Evolutionary conservation across 2,113 vertebrate species (phyloP), one percentile per base, ranked within the genome.

Genomic region (Callipepla californica): DNA sequence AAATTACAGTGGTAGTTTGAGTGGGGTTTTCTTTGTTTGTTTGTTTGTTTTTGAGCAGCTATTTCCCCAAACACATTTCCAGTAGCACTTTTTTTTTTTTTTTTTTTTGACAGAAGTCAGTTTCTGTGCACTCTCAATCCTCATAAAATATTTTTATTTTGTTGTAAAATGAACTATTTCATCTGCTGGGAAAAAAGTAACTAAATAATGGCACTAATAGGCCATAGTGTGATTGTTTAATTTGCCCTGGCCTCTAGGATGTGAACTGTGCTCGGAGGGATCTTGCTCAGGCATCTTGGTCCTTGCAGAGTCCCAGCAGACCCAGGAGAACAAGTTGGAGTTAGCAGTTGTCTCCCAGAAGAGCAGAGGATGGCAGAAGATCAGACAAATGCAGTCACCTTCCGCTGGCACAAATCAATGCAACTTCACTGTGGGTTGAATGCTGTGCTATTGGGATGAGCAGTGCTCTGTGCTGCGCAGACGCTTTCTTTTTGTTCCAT

Each of bases 331-430:
- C 55, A 67, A 82, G 7, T 0, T 30, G 14, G 38, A 75, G 45
- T 83, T 66, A 55, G 19, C 3, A 0, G 2, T 13, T 30, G n/a
- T 76, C 4, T 11, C 28, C 25, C 2, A 28, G 85, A 38, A 57
- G 57, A 22, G 13, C 4, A 8, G 51, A 42, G 62, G 18, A 32
- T 57, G 53, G 15, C 53, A 55, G 53, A 55, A 55, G 53, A 30
- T 55, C 28, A 32, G 63, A 48, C 76, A 55, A 42, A 4, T 1
- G 10, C 21, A 11, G 13, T 48, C 8, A 4, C 75, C 50, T 15
- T 81, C 66, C 25, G 22, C 53, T 76, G 53, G 2, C 5, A 6
- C 58, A 20, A 13, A 21, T 18, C 0, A 0, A 13, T 0, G 0
- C 25, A 23, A 67, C 67, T 61, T 53, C 1, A 0, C 12, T 32